phyloP scores from a whole-genome alignment of 2,797 vertebrate genomes.

The Acrossocheilus fasciatus region DNA sequence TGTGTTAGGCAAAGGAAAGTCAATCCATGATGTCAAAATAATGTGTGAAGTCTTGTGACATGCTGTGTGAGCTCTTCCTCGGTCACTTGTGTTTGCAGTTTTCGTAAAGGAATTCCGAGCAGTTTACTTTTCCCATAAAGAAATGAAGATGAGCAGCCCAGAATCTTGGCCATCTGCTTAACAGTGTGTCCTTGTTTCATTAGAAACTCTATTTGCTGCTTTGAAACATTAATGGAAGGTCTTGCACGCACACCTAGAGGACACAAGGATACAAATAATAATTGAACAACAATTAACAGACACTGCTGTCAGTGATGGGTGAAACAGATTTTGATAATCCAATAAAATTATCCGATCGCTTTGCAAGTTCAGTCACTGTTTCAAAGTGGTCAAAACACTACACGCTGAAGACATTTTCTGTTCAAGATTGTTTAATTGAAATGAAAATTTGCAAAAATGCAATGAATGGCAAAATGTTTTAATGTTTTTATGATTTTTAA shows the following conservation, averaged over 20 bases:
- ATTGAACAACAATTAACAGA: not conserved
- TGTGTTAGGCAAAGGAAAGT: no score
- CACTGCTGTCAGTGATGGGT: not conserved
- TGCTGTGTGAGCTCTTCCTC: not conserved
- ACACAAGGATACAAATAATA: not conserved
- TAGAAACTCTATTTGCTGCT: conserved; percentile 16
- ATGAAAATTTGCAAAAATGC: no score
- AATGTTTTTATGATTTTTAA: no score
- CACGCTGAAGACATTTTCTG: no score
- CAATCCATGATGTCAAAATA: no score
- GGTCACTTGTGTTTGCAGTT: no score
- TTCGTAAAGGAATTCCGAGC: not conserved
- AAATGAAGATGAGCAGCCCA: not conserved
- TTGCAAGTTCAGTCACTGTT: no score
- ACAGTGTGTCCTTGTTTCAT: conserved; percentile 3
- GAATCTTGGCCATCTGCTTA: not conserved
- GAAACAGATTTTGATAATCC: no score
- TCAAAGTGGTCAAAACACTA: no score
- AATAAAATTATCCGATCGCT: no score
- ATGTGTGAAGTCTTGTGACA: not conserved
- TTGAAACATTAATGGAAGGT: not conserved
- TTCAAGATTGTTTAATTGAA: no score
- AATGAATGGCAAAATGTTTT: no score
- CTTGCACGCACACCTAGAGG: not conserved
- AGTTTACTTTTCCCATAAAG: not conserved